Percentiles rank a stretch among this genome's conserved stretches.
Conservation (phyloP, 2,888 invertebrate species). For the Ceramica pisi region DNA sequence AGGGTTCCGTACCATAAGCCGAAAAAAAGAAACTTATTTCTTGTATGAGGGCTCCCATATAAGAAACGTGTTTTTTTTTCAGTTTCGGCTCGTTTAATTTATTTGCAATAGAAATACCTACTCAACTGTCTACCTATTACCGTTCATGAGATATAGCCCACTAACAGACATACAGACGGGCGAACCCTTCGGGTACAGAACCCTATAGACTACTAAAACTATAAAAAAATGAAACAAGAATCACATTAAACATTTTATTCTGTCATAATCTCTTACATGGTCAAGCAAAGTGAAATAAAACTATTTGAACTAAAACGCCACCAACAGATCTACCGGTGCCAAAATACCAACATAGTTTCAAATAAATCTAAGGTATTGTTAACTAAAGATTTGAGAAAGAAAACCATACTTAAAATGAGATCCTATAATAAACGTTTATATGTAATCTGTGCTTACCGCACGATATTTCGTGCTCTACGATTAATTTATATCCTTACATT, state of each 20-base stretch:
- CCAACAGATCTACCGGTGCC: not conserved
- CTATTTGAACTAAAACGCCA: slow-evolving; percentile 18
- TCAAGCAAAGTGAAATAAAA: slow-evolving; percentile 50
- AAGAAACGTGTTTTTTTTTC: too few species aligned
- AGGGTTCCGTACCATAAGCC: too few species aligned
- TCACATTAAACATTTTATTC: slow-evolving; percentile 51
- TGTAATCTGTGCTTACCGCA: slow-evolving; percentile 50
- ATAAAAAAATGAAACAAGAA: slow-evolving; percentile 45
- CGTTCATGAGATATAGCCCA: too few species aligned
- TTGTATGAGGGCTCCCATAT: too few species aligned
- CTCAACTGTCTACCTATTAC: too few species aligned
- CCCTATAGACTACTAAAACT: not conserved
- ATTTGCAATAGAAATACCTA: too few species aligned
- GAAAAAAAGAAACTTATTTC: too few species aligned
- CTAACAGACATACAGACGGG: too few species aligned
- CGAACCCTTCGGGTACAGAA: too few species aligned
- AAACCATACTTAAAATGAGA: slow-evolving; percentile 32
- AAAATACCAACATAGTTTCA: slow-evolving; percentile 4
- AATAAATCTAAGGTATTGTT: not conserved
- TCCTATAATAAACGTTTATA: slow-evolving; percentile 28
- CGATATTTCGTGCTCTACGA: slow-evolving; percentile 49
- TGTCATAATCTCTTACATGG: slow-evolving; percentile 39
- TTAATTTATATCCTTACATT: slow-evolving; percentile 41
- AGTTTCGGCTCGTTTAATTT: too few species aligned
- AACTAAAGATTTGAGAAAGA: slow-evolving; percentile 12